phyloP scores from a whole-genome alignment of 1,140 invertebrate genomes.

The Belonocnema kinseyi region DNA sequence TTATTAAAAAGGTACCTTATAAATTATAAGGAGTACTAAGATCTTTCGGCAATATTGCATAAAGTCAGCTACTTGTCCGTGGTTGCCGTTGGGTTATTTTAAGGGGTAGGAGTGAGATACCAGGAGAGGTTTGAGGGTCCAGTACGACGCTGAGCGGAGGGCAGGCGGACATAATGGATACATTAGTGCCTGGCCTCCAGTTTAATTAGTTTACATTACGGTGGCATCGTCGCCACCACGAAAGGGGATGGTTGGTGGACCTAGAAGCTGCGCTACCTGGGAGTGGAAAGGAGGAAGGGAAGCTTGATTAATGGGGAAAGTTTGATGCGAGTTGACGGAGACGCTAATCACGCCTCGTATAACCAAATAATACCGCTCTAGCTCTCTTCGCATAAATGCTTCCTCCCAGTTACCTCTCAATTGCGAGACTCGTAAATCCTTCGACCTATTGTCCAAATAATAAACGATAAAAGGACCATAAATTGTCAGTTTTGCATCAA shows the following conservation, averaged over 20 bases:
- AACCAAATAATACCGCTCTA: slow-evolving; percentile 63
- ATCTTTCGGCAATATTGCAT: background rate
- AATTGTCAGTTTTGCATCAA: background rate
- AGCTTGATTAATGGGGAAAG: slow-evolving; percentile 73
- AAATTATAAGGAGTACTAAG: slow-evolving; percentile 34
- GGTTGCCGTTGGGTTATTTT: slow-evolving; percentile 20
- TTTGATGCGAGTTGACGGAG: slow-evolving; percentile 70
- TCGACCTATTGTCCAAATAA: background rate
- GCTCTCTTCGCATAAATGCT: slow-evolving; percentile 32
- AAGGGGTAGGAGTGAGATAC: slow-evolving; percentile 33
- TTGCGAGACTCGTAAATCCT: background rate
- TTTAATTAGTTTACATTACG: slow-evolving; percentile 75
- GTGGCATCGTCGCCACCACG: slow-evolving; percentile 66
- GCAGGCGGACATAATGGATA: slow-evolving; percentile 69
- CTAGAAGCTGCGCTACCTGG: slow-evolving; percentile 18
- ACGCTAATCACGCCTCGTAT: slow-evolving; percentile 71
- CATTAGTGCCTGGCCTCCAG: slow-evolving; percentile 70
- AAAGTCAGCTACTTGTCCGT: slow-evolving; percentile 5
- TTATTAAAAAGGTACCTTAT: too few species aligned
- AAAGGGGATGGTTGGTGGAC: slow-evolving; percentile 55
- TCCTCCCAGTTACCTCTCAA: background rate
- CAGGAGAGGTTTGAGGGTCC: slow-evolving; percentile 53
- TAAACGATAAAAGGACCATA: background rate
- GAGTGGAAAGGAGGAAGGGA: slow-evolving; percentile 36
- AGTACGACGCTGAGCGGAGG: slow-evolving; percentile 53